phyloP scores from a whole-genome alignment of 2,888 invertebrate species.

The Macrosoma leucophasiata region DNA sequence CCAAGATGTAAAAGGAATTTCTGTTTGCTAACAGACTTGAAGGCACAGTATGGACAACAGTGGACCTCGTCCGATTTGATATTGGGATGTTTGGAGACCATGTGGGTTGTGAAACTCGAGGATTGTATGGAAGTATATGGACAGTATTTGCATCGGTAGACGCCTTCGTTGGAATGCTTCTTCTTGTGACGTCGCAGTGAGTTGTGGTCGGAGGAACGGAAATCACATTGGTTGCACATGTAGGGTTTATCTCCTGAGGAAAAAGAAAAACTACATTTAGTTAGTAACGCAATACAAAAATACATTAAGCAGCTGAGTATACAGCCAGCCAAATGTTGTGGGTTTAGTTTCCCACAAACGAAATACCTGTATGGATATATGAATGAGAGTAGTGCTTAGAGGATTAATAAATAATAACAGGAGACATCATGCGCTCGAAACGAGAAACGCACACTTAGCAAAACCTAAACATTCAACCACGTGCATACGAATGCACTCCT shows the following conservation, averaged over 20 bases:
- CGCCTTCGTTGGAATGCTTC: constrained; percentile 83
- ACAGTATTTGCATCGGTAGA: constrained; percentile 87
- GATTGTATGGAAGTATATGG: constrained; percentile 88
- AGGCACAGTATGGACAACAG: constrained; percentile 77
- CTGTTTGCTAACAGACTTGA: constrained; percentile 79
- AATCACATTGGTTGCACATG: constrained; percentile 83
- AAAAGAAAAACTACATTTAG: too few species aligned
- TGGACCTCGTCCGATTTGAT: constrained; percentile 77
- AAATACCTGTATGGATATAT: too few species aligned
- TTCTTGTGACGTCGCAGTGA: constrained; percentile 86
- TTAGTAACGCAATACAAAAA: too few species aligned
- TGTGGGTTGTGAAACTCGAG: constrained; percentile 84
- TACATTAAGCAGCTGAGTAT: too few species aligned
- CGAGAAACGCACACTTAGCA: too few species aligned
- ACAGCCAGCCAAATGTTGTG: too few species aligned
- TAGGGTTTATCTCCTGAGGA: constrained; percentile 83
- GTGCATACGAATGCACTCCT: too few species aligned
- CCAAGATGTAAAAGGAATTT: constrained; percentile 75
- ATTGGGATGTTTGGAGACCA: constrained; percentile 86
- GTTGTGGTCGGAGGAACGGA: constrained; percentile 86
- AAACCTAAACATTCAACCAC: too few species aligned
- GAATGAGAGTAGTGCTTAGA: too few species aligned
- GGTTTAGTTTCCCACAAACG: too few species aligned
- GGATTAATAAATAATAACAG: too few species aligned
- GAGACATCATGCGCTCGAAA: too few species aligned